Percentiles rank a stretch among this genome's conserved stretches.
These are phyloP conservation scores for Fringilla coelebs DNA, from an alignment of 2,797 vertebrate species.

Conservation along the genomic window DNA sequence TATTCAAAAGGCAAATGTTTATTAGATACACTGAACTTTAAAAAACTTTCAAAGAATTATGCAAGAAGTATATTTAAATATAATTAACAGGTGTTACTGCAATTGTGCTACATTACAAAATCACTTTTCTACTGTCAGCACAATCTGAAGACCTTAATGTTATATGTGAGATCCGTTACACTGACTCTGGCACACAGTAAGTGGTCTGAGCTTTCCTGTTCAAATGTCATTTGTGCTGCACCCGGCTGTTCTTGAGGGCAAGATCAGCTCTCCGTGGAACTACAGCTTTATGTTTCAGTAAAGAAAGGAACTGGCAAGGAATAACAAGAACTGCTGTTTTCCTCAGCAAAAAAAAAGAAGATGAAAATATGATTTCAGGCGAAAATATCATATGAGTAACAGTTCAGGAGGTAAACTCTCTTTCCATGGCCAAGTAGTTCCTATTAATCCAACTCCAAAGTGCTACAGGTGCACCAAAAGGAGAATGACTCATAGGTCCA, in stretches of 20 bases:
- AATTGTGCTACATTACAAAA: slow-evolving; percentile 54
- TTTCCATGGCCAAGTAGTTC: not conserved
- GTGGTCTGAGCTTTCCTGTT: not conserved
- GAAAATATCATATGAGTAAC: not conserved
- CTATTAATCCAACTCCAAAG: not conserved
- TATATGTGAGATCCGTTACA: not conserved
- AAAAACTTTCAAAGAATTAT: slow-evolving; percentile 59
- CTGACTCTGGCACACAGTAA: not conserved
- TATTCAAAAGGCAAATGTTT: slow-evolving; percentile 70
- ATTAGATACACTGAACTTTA: slow-evolving; percentile 69
- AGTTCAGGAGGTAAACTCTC: slow-evolving; percentile 33
- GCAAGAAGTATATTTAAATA: slow-evolving; percentile 70
- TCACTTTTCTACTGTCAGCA: slow-evolving; percentile 26
- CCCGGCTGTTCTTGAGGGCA: slow-evolving; percentile 31
- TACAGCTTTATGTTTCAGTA: not conserved
- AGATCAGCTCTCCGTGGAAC: not conserved
- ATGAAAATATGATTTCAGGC: not conserved
- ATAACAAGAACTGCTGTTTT: not conserved
- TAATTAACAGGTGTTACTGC: slow-evolving; percentile 57
- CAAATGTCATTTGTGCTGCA: slow-evolving; percentile 8
- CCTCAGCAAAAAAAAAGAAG: not conserved
- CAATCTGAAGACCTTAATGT: slow-evolving; percentile 30
- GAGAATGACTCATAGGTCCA: not conserved
- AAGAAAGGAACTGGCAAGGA: slow-evolving; percentile 38
- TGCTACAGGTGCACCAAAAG: slow-evolving; percentile 17